Conservation (phyloP, 1,140 invertebrate species). For the Ceratina calcarata region DNA sequence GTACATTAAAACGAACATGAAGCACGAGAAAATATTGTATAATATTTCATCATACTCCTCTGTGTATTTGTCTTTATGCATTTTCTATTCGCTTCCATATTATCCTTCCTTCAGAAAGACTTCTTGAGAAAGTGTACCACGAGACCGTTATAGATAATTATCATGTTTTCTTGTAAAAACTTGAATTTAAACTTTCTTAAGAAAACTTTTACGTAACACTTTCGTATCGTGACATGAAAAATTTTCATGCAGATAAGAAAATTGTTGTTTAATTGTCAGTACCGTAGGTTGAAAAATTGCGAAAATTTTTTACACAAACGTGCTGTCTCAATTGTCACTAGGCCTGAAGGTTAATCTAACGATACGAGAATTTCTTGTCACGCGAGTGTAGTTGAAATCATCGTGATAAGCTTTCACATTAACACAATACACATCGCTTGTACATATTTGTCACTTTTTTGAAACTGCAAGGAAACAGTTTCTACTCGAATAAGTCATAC, state of each 20-base stretch:
- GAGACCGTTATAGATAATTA: too few species aligned
- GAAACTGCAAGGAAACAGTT: background rate
- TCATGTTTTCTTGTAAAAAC: too few species aligned
- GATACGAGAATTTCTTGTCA: background rate
- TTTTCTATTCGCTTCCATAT: background rate
- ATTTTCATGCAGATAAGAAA: too few species aligned
- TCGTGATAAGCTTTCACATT: constrained; percentile 6
- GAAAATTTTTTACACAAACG: background rate
- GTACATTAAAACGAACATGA: constrained; percentile 6
- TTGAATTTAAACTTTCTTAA: too few species aligned
- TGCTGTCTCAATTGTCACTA: background rate
- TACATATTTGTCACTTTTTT: background rate
- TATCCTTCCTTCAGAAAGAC: too few species aligned
- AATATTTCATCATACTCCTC: background rate
- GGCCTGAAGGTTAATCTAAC: background rate
- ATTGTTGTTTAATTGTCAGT: background rate
- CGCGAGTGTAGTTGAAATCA: background rate
- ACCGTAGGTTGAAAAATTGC: background rate
- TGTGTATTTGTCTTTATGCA: background rate
- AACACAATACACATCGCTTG: background rate
- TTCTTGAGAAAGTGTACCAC: too few species aligned
- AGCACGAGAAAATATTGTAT: background rate
- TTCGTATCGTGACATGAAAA: too few species aligned
- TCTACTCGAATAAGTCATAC: background rate
- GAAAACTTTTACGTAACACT: too few species aligned